phyloP scores from a whole-genome alignment of 2,888 invertebrate species.

The Anticlea derivata region DNA sequence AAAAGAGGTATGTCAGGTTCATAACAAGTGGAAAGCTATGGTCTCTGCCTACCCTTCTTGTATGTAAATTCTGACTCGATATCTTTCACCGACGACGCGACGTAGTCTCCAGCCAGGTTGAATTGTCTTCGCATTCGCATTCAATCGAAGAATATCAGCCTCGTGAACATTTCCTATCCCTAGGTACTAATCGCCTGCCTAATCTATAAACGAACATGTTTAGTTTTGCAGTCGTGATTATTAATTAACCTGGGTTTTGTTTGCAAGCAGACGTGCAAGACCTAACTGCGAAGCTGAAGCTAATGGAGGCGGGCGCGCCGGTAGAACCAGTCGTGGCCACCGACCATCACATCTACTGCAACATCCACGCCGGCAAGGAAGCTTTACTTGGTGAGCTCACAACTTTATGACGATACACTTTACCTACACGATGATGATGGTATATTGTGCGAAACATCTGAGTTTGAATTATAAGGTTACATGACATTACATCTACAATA shows the following conservation, averaged over 20 bases:
- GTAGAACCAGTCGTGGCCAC: constrained; percentile 64
- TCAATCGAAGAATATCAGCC: neutral
- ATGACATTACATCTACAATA: too few relatives aligned
- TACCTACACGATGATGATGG: too few relatives aligned
- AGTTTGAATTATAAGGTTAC: too few relatives aligned
- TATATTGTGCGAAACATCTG: too few relatives aligned
- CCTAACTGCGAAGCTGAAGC: constrained; percentile 86
- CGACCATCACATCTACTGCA: constrained; percentile 78
- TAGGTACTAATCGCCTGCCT: neutral
- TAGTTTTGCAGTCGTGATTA: neutral
- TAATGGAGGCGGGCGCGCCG: constrained; percentile 82
- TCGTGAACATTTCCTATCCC: neutral
- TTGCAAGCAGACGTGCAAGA: constrained; percentile 86
- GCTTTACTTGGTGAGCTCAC: constrained; percentile 62
- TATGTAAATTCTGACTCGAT: too few relatives aligned
- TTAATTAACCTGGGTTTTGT: constrained; percentile 7
- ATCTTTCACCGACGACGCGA: too few relatives aligned
- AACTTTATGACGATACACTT: too few relatives aligned
- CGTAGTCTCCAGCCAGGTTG: too few relatives aligned
- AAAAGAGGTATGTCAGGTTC: too few relatives aligned
- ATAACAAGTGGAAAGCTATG: too few relatives aligned
- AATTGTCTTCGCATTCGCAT: too few relatives aligned
- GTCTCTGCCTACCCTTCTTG: too few relatives aligned
- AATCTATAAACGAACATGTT: constrained; percentile 1
- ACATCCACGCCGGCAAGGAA: constrained; percentile 74